phyloP scores from a whole-genome alignment of 1,140 invertebrate genomes.

The Mactra quadrangularis region DNA sequence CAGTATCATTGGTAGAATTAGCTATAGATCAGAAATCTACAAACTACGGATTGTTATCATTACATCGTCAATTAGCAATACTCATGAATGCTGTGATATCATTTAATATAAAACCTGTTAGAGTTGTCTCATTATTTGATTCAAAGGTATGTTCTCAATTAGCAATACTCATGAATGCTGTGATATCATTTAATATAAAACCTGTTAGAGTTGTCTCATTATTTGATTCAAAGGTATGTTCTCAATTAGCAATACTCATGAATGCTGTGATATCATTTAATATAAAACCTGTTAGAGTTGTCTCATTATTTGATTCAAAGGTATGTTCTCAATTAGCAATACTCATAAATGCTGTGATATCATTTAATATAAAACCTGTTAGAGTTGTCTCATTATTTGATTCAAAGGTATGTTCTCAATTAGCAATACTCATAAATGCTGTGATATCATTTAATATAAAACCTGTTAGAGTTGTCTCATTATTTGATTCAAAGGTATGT shows the following conservation, averaged over 20 bases:
- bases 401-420: no score
- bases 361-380: no score
- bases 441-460: no score
- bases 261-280: constrained; percentile 92
- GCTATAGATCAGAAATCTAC: constrained; percentile 90
- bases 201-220: constrained; percentile 89
- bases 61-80: constrained; percentile 91
- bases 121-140: constrained; percentile 91
- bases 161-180: constrained; percentile 89
- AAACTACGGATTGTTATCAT: constrained; percentile 90
- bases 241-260: constrained; percentile 89
- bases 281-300: constrained; percentile 89
- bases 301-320: constrained; percentile 90
- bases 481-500: no score
- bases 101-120: constrained; percentile 91
- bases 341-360: no score
- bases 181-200: constrained; percentile 91
- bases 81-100: constrained; percentile 91
- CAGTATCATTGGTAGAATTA: constrained; percentile 88
- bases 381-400: no score
- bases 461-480: no score
- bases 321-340: no score
- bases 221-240: constrained; percentile 89
- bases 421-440: no score
- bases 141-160: constrained; percentile 86